Conservation (phyloP, 2,888 invertebrate genomes). For the Crioceris asparagi region DNA sequence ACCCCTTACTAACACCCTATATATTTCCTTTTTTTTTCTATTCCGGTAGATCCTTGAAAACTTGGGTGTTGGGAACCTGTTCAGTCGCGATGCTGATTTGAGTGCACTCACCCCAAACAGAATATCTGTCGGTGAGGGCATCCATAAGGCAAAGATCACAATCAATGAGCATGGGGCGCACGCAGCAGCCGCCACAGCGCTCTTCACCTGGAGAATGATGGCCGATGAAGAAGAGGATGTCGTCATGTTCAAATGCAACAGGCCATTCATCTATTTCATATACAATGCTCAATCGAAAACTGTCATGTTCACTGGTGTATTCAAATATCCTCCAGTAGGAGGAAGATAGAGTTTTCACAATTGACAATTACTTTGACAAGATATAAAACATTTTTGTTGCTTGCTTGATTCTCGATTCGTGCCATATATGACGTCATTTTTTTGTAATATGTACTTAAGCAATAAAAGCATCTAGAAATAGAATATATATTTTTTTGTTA, state of each 20-base stretch:
- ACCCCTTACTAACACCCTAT: slow-evolving; percentile 17
- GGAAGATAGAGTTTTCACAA: too few relatives aligned
- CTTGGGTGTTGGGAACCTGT: slow-evolving; percentile 47
- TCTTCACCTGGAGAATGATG: slow-evolving; percentile 69
- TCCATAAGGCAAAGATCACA: slow-evolving; percentile 76
- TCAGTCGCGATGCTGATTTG: slow-evolving; percentile 43
- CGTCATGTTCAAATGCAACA: slow-evolving; percentile 67
- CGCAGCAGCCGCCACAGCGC: slow-evolving; percentile 76
- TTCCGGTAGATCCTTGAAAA: slow-evolving; percentile 38
- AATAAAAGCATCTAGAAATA: too few relatives aligned
- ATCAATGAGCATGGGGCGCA: slow-evolving; percentile 77
- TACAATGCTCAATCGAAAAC: slow-evolving; percentile 57
- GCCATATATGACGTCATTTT: too few relatives aligned
- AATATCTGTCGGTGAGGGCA: slow-evolving; percentile 44
- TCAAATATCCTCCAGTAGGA: slow-evolving; percentile 12
- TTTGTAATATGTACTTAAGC: too few relatives aligned
- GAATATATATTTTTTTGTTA: too few relatives aligned
- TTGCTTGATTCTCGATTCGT: too few relatives aligned
- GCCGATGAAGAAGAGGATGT: slow-evolving; percentile 42
- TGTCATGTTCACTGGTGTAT: slow-evolving; percentile 54
- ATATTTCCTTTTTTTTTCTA: slow-evolving; percentile 12
- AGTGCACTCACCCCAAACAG: slow-evolving; percentile 41
- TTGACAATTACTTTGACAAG: too few relatives aligned
- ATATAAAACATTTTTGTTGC: too few relatives aligned
- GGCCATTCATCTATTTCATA: slow-evolving; percentile 74